Base-by-base conservation (phyloP, 2,888 invertebrate species). In the Drosophila parthenogenetica region DNA sequence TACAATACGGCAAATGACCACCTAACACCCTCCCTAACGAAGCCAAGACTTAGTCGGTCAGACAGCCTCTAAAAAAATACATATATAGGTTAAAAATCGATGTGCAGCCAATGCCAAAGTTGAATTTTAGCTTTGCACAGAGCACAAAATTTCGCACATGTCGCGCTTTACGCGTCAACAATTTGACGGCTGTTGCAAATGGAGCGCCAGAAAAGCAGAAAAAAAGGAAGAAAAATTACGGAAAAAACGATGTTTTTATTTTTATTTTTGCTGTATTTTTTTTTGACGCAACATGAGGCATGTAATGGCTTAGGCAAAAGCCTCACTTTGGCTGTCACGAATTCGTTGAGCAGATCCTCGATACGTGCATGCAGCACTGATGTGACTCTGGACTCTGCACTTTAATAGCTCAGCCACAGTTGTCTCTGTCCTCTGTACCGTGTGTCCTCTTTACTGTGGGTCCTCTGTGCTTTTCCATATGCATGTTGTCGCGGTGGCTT, bases 301-400 rank as follows among this genome's bases (percentile, higher is more conserved):
- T 59, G 71, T 77, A 83, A 81, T 79, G 79, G 83, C 76, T 85
- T 70, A 81, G 81, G 73, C 64, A 77, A 72, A 79, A 79, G 84
- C 79, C 64, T 70, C 78, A 73, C 81, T 81, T 81, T 78, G 69
- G 63, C 81, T 67, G 76, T 84, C 85, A 87, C 81, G 85, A 76
- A 72, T 71, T 84, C 58, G 67, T 37, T 61, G 69, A 63, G 67
- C 81, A 81, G 79, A 84, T 81, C 76, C 74, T 57, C 64, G 58
- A 58, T 71, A 86, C 84, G 87, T 86, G 87, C 81, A 70, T 50
- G 53, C 60, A 32, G 45, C 54, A 32, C 55, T 49, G 65, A 73
- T 69, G 66, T 59, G 59, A 37, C 71, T 35, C 43, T 32, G 67
- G 40, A 35, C 35, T 45, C 48, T 69, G 50, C 69, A 76, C 76